Evolutionary conservation across 2,888 invertebrate genomes (phyloP).

Genomic region (Aromia moschata): DNA sequence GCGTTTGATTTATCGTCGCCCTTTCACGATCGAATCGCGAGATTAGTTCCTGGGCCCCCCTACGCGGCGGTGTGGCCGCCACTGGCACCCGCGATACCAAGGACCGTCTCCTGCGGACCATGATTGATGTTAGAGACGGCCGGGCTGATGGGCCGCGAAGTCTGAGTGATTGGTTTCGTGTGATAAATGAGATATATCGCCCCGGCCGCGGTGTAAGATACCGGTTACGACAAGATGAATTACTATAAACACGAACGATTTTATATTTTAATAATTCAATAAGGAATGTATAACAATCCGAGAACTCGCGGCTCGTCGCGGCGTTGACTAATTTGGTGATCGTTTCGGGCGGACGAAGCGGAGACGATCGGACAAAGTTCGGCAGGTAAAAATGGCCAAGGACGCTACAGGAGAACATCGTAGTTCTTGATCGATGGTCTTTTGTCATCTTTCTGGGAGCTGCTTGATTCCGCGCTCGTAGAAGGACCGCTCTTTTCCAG

Average conservation of each 20-base stretch:
- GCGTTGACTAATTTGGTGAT: conserved; percentile 4
- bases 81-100: conserved; percentile 5
- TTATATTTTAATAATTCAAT: conserved; percentile 52
- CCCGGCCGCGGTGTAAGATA: conserved; percentile 55
- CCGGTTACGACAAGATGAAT: conserved; percentile 60
- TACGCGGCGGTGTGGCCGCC: background rate
- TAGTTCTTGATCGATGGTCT: no score
- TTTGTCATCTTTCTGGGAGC: no score
- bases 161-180: conserved; percentile 60
- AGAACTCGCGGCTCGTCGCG: conserved; percentile 1
- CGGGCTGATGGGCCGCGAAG: conserved; percentile 58
- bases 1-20: background rate
- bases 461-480: no score
- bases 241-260: conserved; percentile 52
- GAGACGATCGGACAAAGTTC: no score
- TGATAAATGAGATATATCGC: conserved; percentile 63
- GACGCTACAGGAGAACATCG: no score
- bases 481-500: no score
- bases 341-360: conserved; percentile 5
- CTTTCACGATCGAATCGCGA: conserved; percentile 6
- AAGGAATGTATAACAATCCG: conserved; percentile 24
- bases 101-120: conserved; percentile 44
- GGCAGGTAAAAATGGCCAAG: no score
- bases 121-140: conserved; percentile 59
- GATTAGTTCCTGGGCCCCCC: conserved; percentile 13